Conservation (phyloP, 2,113 vertebrate genomes). For the Neomonachus schauinslandi region DNA sequence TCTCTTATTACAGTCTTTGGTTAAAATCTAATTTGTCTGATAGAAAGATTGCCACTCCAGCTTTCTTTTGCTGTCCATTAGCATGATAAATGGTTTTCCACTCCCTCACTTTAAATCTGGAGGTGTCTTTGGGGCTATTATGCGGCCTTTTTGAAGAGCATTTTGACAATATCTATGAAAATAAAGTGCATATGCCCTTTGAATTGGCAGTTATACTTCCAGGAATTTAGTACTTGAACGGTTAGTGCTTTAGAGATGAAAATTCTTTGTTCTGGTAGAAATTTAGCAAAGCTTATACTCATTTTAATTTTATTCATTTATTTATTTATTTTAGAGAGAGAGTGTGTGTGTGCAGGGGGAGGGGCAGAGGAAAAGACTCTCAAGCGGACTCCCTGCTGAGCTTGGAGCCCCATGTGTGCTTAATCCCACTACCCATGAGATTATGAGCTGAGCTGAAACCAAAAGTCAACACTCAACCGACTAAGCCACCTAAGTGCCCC, state of each 20-base stretch:
- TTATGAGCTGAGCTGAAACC: background rate
- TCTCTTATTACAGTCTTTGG: background rate
- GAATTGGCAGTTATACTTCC: background rate
- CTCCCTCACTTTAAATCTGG: background rate
- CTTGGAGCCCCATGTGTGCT: background rate
- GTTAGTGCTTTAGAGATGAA: background rate
- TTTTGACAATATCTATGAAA: background rate
- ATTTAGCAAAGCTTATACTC: background rate
- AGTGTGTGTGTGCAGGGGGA: background rate
- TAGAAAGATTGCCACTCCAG: background rate
- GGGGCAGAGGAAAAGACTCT: background rate
- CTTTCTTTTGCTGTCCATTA: background rate
- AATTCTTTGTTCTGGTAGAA: background rate
- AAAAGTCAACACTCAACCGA: background rate
- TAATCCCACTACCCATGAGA: background rate
- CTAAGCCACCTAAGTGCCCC: background rate
- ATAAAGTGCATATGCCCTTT: background rate
- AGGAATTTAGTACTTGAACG: constrained; percentile 13
- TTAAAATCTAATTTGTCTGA: background rate
- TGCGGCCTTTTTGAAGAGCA: background rate
- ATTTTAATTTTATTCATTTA: background rate
- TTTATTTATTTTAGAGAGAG: background rate
- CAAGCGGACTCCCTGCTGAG: background rate
- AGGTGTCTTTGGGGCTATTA: background rate
- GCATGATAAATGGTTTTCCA: background rate